Conservation (phyloP, 1,140 invertebrate genomes). For the Drosophila lacteicornis region DNA sequence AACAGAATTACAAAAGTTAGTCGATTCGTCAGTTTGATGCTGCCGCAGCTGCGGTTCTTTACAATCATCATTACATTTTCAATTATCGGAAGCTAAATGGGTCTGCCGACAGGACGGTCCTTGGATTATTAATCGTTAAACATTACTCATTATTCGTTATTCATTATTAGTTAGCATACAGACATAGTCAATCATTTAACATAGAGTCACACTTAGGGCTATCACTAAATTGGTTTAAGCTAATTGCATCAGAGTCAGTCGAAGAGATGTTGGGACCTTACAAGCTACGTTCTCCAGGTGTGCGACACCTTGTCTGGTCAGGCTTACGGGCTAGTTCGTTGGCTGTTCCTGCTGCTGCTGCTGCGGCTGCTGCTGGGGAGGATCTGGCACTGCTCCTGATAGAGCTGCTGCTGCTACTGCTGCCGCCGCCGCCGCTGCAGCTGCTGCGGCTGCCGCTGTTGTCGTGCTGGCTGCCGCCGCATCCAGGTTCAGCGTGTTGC, state of each 20-base stretch:
- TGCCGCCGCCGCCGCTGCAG: constrained; percentile 43
- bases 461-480: constrained; percentile 63
- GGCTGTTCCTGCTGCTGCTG: constrained; percentile 47
- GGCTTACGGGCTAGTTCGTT: constrained; percentile 67
- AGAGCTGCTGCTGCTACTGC: constrained; percentile 17
- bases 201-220: constrained; percentile 63
- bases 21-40: constrained; percentile 66
- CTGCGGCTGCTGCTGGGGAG: constrained; percentile 12
- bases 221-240: constrained; percentile 75
- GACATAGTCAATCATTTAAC: constrained; percentile 56
- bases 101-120: constrained; percentile 44
- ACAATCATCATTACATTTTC: constrained; percentile 35
- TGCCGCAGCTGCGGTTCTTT: constrained; percentile 38
- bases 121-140: constrained; percentile 5
- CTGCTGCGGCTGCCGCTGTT: constrained; percentile 54
- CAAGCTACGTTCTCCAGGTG: constrained; percentile 64
- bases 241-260: constrained; percentile 84
- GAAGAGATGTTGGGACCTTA: constrained; percentile 68
- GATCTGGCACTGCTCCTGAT: constrained; percentile 13
- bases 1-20: constrained; percentile 75
- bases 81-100: constrained; percentile 33
- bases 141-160: constrained; percentile 3
- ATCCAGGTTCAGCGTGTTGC: constrained; percentile 72
- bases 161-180: constrained; percentile 25
- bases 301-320: constrained; percentile 63